Evolutionary conservation across 2,113 vertebrate genomes (phyloP), one percentile per base, ranked within the genome.

Genomic region (Megalops atlanticus): DNA sequence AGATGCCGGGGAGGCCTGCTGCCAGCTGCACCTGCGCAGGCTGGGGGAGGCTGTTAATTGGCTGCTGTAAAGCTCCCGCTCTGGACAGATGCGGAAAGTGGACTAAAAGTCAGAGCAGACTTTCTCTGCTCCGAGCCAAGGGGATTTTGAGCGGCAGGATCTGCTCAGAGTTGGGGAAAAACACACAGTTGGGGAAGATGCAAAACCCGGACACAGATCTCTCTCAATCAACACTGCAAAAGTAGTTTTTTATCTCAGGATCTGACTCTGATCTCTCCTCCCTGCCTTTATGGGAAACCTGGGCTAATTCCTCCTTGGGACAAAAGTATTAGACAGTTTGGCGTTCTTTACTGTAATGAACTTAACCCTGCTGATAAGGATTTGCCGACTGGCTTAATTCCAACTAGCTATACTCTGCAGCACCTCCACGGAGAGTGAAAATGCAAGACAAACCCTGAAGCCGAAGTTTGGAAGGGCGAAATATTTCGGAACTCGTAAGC

Each of bases 41-140:
- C 80, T 83, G 82, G 84, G 82, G 82, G 83, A 83, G 84, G 85
- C 47, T 64, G 58, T 84, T 83, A 80, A 85, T 82, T 88, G 84
- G 52, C 72, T 83, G 80, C 78, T 75, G 82, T 83, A 84, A 45
- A 74, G 88, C 85, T 82, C 86, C 82, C 27, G 78, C 87, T 79
- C 84, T 77, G 69, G 54, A 77, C 84, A 18, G 79, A 77, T 12
- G 79, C 88, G 89, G 79, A 77, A 88, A 91, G 89, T 89, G 89
- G 79, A n/a, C n/a, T 83, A 83, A 85, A 85, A 93, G 90, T 91
- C 90, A 90, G 80, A 79, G 69, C 10, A 78, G 10, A 52, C 58
- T 21, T 18, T 24, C 39, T 31, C 41, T 47, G 45, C 58, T 70
- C 40, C 36, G 74, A 52, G 52, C 40, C 64, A 78, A 49, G 43